These are phyloP conservation scores for Polypterus bichir DNA, from an alignment of 2,113 vertebrate species.

Conservation along the genomic window DNA sequence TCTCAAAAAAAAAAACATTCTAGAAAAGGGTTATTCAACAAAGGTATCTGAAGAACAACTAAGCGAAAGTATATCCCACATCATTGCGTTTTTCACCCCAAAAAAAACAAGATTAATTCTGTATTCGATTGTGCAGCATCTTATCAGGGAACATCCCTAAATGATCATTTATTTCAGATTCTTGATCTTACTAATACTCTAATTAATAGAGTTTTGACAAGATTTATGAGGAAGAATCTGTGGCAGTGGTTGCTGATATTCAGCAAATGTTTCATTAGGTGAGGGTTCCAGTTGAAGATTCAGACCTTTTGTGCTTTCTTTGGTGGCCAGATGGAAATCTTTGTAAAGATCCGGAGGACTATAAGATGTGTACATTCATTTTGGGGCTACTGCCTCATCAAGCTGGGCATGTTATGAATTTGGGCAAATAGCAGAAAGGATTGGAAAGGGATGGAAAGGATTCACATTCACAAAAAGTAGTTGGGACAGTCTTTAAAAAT, in stretches of 20 bases:
- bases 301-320: constrained; percentile 13
- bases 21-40: constrained; percentile 8
- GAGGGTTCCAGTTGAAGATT: constrained; percentile 9
- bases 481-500: background rate
- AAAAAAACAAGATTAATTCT: constrained; percentile 4
- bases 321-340: constrained; percentile 14
- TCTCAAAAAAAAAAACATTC: constrained; percentile 6
- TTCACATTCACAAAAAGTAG: background rate
- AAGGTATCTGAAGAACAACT: background rate
- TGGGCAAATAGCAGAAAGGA: constrained; percentile 1
- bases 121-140: constrained; percentile 16
- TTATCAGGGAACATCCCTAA: constrained; percentile 12
- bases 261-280: constrained; percentile 18
- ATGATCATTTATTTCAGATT: constrained; percentile 11
- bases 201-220: constrained; percentile 11
- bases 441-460: constrained; percentile 4
- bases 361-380: constrained; percentile 9
- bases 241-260: constrained; percentile 15
- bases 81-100: constrained; percentile 12
- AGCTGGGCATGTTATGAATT: constrained; percentile 3
- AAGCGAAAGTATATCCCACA: constrained; percentile 4
- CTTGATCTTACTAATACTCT: constrained; percentile 12
- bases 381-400: constrained; percentile 11
- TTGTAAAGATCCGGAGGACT: background rate
- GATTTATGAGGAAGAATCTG: constrained; percentile 12